phyloP scores from a whole-genome alignment of 1,140 invertebrate genomes.

The Sweltsa coloradensis region DNA sequence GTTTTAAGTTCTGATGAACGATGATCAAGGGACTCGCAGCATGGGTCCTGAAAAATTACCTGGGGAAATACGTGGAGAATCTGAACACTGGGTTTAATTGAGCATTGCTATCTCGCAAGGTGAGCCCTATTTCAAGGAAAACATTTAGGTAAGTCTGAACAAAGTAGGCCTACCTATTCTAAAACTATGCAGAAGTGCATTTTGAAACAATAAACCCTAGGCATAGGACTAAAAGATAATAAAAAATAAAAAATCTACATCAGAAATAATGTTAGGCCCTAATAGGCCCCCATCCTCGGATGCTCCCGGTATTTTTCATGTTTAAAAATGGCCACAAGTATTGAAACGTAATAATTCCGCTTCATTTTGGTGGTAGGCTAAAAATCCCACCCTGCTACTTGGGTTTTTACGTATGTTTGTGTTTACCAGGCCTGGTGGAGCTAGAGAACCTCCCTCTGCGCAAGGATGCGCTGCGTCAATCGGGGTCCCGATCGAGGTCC shows the following conservation, averaged over 20 bases:
- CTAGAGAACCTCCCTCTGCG: slow-evolving; percentile 95
- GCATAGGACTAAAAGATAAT: too few species aligned
- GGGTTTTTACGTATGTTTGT: slow-evolving; percentile 14
- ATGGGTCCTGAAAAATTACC: slow-evolving; percentile 95
- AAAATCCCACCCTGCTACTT: neutral
- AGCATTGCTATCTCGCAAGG: slow-evolving; percentile 91
- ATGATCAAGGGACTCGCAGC: slow-evolving; percentile 96
- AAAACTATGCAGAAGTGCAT: neutral
- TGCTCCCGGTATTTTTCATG: neutral
- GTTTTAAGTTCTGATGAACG: too few species aligned
- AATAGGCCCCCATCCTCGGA: neutral
- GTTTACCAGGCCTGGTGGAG: slow-evolving; percentile 97
- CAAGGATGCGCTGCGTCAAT: slow-evolving; percentile 80
- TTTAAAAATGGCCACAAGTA: neutral
- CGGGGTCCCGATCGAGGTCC: slow-evolving; percentile 85
- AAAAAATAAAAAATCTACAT: slow-evolving; percentile 18
- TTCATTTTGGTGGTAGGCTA: neutral
- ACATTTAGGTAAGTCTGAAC: neutral
- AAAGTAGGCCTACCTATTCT: neutral
- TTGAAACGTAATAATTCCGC: neutral
- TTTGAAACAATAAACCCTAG: neutral
- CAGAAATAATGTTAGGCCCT: neutral
- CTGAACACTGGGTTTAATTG: slow-evolving; percentile 93
- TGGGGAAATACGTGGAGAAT: slow-evolving; percentile 96
- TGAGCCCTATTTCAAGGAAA: slow-evolving; percentile 32